Conservation (phyloP, 2,888 invertebrate species). For the Cataglyphis albicans region DNA sequence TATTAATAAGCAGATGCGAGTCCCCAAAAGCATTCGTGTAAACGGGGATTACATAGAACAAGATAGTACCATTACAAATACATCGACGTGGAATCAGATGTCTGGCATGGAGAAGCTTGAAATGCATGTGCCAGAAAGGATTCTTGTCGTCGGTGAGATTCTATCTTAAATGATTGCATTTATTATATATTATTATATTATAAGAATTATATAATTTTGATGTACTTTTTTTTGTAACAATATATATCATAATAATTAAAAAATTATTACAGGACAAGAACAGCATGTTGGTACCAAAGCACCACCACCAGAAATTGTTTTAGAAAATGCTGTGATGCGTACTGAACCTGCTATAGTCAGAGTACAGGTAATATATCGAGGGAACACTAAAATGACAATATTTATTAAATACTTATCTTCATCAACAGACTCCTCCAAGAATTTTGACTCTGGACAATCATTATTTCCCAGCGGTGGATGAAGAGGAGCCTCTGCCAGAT, state of each 20-base stretch:
- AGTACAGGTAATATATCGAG: constrained; percentile 87
- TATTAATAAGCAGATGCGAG: constrained; percentile 93
- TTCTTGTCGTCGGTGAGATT: constrained; percentile 93
- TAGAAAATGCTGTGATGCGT: constrained; percentile 93
- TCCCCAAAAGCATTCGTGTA: constrained; percentile 92
- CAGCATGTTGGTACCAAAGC: constrained; percentile 90
- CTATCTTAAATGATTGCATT: not conserved
- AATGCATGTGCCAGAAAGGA: constrained; percentile 97
- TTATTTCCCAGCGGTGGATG: constrained; percentile 90
- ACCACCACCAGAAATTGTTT: constrained; percentile 94
- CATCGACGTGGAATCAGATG: constrained; percentile 88
- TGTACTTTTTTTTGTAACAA: not conserved
- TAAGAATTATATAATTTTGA: not conserved
- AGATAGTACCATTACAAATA: constrained; percentile 88
- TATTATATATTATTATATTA: not conserved
- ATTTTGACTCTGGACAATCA: constrained; percentile 95
- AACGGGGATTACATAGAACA: constrained; percentile 90
- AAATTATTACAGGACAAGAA: constrained; percentile 87
- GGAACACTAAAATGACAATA: not conserved
- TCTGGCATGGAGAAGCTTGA: constrained; percentile 90
- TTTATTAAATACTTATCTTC: constrained; percentile 31
- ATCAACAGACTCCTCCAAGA: constrained; percentile 93
- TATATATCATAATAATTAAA: not conserved
- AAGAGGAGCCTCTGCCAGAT: constrained; percentile 86
- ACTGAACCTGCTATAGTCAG: constrained; percentile 91